A percentile compares a stretch with the other conserved stretches of the same genome.
These are phyloP conservation scores for Ricordea florida DNA, from an alignment of 92 coral and sea anemone species.

Conservation along the genomic window DNA sequence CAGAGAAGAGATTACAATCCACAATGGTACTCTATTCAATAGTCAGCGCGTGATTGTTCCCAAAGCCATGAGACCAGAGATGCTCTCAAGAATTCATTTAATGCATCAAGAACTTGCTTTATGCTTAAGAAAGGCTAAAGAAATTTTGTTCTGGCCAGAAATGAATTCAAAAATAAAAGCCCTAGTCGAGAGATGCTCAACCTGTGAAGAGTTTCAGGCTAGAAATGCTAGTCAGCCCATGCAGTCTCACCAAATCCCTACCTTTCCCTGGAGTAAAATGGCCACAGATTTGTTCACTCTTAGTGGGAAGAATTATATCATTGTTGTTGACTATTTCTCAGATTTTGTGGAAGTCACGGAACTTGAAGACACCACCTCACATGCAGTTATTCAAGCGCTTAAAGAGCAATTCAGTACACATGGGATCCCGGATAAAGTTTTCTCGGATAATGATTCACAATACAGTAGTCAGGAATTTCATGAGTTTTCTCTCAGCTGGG, in stretches of 20 bases:
- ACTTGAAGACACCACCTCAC: constrained; percentile 12
- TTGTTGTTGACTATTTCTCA: constrained; percentile 27
- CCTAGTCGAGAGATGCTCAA: constrained; percentile 26
- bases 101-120: constrained; percentile 45
- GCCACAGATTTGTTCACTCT: constrained; percentile 45
- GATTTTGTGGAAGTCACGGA: constrained; percentile 11
- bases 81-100: constrained; percentile 32
- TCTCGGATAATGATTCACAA: constrained; percentile 33
- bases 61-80: constrained; percentile 13
- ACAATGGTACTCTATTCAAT: constrained; percentile 48
- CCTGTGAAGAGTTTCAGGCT: constrained; percentile 50
- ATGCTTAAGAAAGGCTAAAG: constrained; percentile 35
- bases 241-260: constrained; percentile 35
- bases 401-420: constrained; percentile 7
- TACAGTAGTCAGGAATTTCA: constrained; percentile 19
- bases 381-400: constrained; percentile 15
- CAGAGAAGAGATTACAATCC: constrained; percentile 48
- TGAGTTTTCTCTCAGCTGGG: constrained; percentile 17
- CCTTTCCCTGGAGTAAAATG: constrained; percentile 36
- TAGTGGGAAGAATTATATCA: constrained; percentile 16
- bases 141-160: constrained; percentile 42
- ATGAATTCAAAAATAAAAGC: constrained; percentile 56
- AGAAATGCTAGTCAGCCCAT: constrained; percentile 25
- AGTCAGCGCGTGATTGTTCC: constrained; percentile 39
- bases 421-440: constrained; percentile 21